Percentiles rank a stretch among this genome's conserved stretches.
Conservation (phyloP, 2,113 vertebrate genomes). For the Mungos mungo region DNA sequence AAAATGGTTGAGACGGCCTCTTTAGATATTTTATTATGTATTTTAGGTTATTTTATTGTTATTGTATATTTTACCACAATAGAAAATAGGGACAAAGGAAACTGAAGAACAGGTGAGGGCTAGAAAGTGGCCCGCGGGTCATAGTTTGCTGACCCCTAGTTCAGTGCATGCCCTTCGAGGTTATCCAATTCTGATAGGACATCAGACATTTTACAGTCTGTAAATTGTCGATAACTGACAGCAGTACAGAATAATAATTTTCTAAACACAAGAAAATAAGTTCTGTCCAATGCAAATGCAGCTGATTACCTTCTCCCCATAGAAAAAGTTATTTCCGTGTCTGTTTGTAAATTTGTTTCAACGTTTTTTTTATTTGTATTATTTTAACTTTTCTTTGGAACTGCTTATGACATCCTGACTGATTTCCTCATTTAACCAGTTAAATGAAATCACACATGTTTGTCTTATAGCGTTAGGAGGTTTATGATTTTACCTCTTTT, state of each 20-base stretch:
- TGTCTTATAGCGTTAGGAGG: neutral
- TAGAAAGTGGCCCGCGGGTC: neutral
- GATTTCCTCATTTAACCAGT: neutral
- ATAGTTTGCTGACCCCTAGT: neutral
- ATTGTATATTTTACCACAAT: neutral
- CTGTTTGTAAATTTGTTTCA: neutral
- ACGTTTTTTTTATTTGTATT: neutral
- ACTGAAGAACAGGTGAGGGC: neutral
- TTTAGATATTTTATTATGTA: neutral
- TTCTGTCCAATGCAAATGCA: neutral
- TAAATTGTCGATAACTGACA: neutral
- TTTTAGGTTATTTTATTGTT: too few relatives aligned
- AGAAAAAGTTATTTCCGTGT: neutral
- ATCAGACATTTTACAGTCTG: neutral
- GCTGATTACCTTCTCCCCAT: neutral
- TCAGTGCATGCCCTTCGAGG: neutral
- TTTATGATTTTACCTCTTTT: neutral
- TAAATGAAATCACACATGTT: neutral
- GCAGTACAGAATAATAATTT: neutral
- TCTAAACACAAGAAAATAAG: neutral
- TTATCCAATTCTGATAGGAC: neutral
- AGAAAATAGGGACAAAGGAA: neutral
- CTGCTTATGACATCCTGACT: neutral
- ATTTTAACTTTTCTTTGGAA: slow-evolving; percentile 39
- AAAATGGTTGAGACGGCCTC: neutral